These are phyloP conservation scores for Nematostella vectensis DNA, from an alignment of 92 coral and sea anemone genomes.

Conservation along the genomic window DNA sequence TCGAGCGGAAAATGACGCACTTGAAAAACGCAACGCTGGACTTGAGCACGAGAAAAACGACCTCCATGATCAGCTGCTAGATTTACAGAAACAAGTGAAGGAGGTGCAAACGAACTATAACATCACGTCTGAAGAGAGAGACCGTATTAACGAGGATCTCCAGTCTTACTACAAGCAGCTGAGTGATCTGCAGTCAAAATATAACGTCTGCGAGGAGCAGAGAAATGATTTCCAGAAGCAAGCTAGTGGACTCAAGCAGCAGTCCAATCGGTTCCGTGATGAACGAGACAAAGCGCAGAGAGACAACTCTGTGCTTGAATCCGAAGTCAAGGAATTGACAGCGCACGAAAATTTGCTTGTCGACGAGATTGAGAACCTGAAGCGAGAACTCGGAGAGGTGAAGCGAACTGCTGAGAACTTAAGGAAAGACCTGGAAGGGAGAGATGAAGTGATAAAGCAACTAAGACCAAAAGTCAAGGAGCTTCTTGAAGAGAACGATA, in stretches of 20 bases:
- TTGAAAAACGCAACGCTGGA: constrained; percentile 58
- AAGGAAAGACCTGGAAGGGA: constrained; percentile 61
- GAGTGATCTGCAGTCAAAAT: constrained; percentile 75
- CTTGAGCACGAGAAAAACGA: constrained; percentile 82
- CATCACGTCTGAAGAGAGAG: constrained; percentile 72
- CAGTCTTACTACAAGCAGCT: constrained; percentile 77
- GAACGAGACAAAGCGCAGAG: constrained; percentile 59
- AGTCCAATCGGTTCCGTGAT: constrained; percentile 64
- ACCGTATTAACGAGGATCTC: constrained; percentile 70
- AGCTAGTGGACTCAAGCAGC: constrained; percentile 60
- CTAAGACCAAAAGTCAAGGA: constrained; percentile 51
- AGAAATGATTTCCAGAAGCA: constrained; percentile 69
- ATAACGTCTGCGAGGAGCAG: constrained; percentile 75
- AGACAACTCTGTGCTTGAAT: constrained; percentile 60
- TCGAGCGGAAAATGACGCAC: constrained; percentile 63
- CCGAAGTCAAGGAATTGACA: constrained; percentile 59
- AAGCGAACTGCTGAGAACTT: constrained; percentile 53
- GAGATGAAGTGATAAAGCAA: constrained; percentile 54
- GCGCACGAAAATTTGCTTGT: constrained; percentile 40
- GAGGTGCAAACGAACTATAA: constrained; percentile 81
- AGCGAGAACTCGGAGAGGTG: constrained; percentile 50
- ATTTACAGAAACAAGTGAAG: constrained; percentile 49
- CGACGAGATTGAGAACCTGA: constrained; percentile 46
- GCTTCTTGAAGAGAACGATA: constrained; percentile 53
- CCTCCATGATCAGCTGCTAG: constrained; percentile 68